Evolutionary conservation across 92 coral and sea anemone genomes (phyloP), one percentile per base, ranked within the genome.

Genomic region (Phenganax marumi): DNA sequence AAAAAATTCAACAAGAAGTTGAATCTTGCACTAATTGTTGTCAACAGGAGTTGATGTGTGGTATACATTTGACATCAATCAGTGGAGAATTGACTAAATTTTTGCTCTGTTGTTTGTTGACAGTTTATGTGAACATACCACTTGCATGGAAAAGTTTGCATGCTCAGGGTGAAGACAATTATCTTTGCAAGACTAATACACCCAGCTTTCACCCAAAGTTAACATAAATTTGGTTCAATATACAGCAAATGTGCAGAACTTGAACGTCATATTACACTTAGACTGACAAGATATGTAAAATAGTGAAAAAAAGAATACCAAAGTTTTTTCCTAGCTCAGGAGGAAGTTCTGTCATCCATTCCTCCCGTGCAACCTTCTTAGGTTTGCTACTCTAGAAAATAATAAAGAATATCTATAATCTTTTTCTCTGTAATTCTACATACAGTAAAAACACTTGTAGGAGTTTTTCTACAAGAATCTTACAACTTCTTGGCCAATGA

Each of bases 281-380:
- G 12, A 17, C 51, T 25, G 17, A n/a, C n/a, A n/a, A n/a, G n/a
- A n/a, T n/a, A n/a, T 16, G 12, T 8, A 25, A 72, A 8, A 19
- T 43, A 5, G 14, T 23, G 65, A 54, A 25, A 33, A 51, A 75
- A 50, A 74, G 2, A 74, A 71, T 76, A 92, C 99, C 99, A 91
- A 96, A 96, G 71, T 96, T 96, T 85, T 96, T 96, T 81, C 93
- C 87, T 24, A 96, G 84, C 69, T 92, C 97, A 55, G 97, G 96
- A 19, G 99, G 99, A 8, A 96, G 92, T 80, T 96, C 99, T 80
- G 93, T 91, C 99, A 96, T 96, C 99, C 99, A 96, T 62, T 91
- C 82, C 71, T 96, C 99, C 76, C 97, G 84, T 77, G 86, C 84
- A 63, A 86, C 83, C 73, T 91, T 92, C 8, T 82, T 79, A 75